These are phyloP conservation scores for Tragopan temminckii DNA, from an alignment of 2,797 vertebrate species.

Conservation along the genomic window DNA sequence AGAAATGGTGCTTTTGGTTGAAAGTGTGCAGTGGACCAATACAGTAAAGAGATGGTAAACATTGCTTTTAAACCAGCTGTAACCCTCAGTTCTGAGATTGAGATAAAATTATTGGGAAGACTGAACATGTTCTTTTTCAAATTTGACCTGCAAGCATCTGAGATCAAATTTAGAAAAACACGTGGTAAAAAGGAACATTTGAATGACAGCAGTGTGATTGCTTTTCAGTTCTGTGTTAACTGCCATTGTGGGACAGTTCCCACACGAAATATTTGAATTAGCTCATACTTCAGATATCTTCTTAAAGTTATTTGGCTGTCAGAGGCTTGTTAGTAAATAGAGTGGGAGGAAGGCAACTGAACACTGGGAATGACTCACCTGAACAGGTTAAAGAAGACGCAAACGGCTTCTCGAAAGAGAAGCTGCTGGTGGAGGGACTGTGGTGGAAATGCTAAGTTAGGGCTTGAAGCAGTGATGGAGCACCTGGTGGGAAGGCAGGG, in stretches of 20 bases:
- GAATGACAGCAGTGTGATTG: background rate
- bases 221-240: background rate
- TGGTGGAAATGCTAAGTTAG: too few relatives aligned
- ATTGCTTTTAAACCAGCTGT: background rate
- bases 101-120: background rate
- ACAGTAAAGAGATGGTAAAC: background rate
- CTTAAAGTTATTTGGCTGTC: background rate
- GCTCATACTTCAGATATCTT: background rate
- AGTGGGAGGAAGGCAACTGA: background rate
- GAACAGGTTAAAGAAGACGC: background rate
- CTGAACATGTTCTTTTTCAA: background rate
- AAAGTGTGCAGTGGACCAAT: background rate
- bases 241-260: background rate
- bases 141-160: background rate
- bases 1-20: background rate
- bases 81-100: background rate
- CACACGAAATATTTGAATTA: background rate
- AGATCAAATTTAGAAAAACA: background rate
- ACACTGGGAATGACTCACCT: background rate
- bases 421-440: background rate
- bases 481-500: too few relatives aligned
- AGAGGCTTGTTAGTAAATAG: background rate
- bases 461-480: too few relatives aligned
- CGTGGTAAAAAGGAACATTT: background rate
- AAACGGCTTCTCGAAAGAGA: background rate